Evolutionary conservation across 2,888 invertebrate genomes (phyloP), one percentile per base, ranked within the genome.

Genomic region (Augochlorella aurata): DNA sequence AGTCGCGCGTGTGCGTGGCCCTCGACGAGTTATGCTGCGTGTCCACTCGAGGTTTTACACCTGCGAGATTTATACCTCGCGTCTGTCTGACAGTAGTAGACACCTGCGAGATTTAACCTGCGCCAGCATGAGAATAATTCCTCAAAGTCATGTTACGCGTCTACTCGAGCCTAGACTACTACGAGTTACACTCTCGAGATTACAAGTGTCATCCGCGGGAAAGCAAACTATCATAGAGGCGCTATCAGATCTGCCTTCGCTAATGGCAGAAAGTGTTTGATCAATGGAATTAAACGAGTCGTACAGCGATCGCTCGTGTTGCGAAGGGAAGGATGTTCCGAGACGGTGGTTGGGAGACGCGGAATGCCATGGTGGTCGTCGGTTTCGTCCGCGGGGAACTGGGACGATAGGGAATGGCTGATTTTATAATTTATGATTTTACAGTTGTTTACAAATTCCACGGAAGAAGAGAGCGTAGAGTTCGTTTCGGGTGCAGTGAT

Each of bases 31-130:
- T 29, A 61, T 2, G 29, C 61, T 18, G 61, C 29, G 29, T 61
- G 61, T 61, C 29, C 61, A 61, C 61, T 61, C 61, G 61, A 18
- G 61, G 24, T 2, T 61, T 29, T 61, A 61, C 61, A 61, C 61
- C 61, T 1, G 61, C 29, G 61, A 29, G 61, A 61, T 29, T 61
- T 61, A 61, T 61, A 29, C 61, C 16, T 16, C 61, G 61, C 16
- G 38, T 38, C 61, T 2, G 29, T 16, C 2, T 29, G 61, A 61
- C 61, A 29, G 61, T 29, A 18, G 29, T 29, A 29, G 29, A 61
- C 29, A 29, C 61, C 61, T 61, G 61, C 61, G 61, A 61, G 61
- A 61, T 61, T 61, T 29, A 29, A 9, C 29, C 61, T 29, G 24
- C 18, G 16, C 9, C 61, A 2, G 29, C 29, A 29, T 1, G 16